A percentile compares a stretch with the other conserved stretches of the same genome.
phyloP scores from a whole-genome alignment of 2,797 vertebrate genomes.

The Poeciliopsis infans region DNA sequence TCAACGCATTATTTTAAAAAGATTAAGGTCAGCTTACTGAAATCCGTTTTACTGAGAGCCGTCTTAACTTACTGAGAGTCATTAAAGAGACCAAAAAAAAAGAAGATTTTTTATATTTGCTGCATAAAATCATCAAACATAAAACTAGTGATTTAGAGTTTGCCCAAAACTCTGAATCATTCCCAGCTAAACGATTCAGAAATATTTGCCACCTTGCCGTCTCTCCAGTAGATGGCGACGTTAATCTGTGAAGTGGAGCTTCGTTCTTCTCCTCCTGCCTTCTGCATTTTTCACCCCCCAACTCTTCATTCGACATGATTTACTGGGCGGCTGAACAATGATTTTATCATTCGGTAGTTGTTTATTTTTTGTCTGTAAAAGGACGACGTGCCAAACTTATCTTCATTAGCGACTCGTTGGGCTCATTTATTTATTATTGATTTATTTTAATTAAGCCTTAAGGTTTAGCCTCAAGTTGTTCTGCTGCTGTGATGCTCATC shows the following conservation, averaged over 20 bases:
- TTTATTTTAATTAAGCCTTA: no score
- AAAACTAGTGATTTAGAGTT: no score
- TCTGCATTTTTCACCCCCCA: background rate
- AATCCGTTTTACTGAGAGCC: background rate
- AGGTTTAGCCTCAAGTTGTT: background rate
- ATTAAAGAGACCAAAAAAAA: background rate
- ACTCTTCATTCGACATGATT: background rate
- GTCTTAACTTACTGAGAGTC: background rate
- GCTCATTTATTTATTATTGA: no score
- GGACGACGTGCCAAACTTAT: background rate
- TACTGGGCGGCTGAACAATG: background rate
- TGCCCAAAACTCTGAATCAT: background rate
- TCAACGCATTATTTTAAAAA: background rate
- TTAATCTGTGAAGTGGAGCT: slow-evolving; percentile 30
- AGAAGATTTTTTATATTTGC: background rate
- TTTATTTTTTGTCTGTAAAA: background rate
- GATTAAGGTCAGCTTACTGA: background rate
- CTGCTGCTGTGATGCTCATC: no score
- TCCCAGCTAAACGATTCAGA: no score
- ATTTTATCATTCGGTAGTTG: background rate
- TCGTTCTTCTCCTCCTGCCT: background rate
- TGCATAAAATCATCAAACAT: no score
- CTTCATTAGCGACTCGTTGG: background rate
- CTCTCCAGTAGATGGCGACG: slow-evolving; percentile 74
- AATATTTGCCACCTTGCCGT: background rate